Evolutionary conservation across 2,113 vertebrate genomes (phyloP), one percentile per base, ranked within the genome.

Genomic region (Malurus elegans): DNA sequence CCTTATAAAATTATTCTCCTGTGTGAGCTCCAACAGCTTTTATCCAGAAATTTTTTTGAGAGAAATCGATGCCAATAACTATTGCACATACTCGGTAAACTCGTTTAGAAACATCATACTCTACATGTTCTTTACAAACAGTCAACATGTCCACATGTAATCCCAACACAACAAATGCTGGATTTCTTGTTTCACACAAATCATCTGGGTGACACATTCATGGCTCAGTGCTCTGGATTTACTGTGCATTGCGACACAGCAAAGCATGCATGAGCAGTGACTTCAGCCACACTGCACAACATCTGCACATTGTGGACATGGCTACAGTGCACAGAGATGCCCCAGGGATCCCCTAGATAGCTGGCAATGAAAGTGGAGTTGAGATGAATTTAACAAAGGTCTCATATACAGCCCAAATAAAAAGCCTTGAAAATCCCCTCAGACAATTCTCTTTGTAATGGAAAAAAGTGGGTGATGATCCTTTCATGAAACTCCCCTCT

Each of bases 181-280:
- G 53, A 82, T 94, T 96, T 69, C 79, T 38, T 90, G 65, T 56
- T 85, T 75, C 6, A 0, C 74, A 93, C 88, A 96, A 96, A 92
- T 94, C 93, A 95, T 75, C 18, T 20, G 62, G 62, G 45, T 53
- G 78, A 95, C 90, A 94, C 70, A 61, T 93, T 76, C 90, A 88
- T 60, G 74, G 95, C 90, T 95, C 62, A 36, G 1, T 38, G 70
- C 50, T 93, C 61, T 79, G 81, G 90, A 50, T 88, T 75, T n/a
- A 54, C 90, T 79, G 58, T 76, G 78, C 74, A 29, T 69, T 94
- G 88, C 18, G 5, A 94, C 95, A 95, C 73, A 72, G 53, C 2
- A 3, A 18, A 80, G 78, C 20, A 48, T 45, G 81, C 74, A 69
- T 21, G 69, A 92, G 72, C 69, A 60, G 87, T 50, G 66, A 82